These are phyloP conservation scores for Mesocricetus auratus DNA, from an alignment of 2,113 vertebrate species.

Conservation along the genomic window DNA sequence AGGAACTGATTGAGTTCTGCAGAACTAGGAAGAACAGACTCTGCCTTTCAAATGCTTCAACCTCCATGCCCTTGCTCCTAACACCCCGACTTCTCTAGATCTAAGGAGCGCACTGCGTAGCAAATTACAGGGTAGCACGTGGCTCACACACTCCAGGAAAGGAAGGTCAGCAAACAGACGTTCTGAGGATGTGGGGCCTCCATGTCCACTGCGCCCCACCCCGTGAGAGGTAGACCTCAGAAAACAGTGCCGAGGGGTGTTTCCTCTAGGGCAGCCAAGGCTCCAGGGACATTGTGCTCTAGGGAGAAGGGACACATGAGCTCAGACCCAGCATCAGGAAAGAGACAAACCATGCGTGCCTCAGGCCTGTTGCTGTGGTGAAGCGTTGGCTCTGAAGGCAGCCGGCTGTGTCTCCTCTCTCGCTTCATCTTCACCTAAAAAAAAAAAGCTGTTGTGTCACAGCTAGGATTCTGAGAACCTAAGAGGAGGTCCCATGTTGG, in stretches of 20 bases:
- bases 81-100: too few relatives aligned
- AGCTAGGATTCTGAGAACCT: conserved; percentile 21
- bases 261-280: too few relatives aligned
- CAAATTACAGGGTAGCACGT: accelerated
- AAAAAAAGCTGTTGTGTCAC: neutral
- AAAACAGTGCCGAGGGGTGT: neutral
- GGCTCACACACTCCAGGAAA: neutral
- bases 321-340: neutral
- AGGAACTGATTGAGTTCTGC: neutral
- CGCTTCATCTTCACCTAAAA: too few relatives aligned
- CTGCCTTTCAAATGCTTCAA: neutral
- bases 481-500: neutral
- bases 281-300: neutral
- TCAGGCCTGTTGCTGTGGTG: neutral
- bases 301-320: accelerated
- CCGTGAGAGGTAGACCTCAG: neutral
- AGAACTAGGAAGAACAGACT: neutral
- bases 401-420: too few relatives aligned
- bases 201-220: neutral
- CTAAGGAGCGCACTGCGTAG: neutral
- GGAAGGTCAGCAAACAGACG: neutral
- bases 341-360: accelerated
- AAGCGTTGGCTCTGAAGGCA: neutral
- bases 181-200: neutral
- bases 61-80: neutral